phyloP scores from a whole-genome alignment of 2,113 vertebrate genomes.

The Rattus rattus region DNA sequence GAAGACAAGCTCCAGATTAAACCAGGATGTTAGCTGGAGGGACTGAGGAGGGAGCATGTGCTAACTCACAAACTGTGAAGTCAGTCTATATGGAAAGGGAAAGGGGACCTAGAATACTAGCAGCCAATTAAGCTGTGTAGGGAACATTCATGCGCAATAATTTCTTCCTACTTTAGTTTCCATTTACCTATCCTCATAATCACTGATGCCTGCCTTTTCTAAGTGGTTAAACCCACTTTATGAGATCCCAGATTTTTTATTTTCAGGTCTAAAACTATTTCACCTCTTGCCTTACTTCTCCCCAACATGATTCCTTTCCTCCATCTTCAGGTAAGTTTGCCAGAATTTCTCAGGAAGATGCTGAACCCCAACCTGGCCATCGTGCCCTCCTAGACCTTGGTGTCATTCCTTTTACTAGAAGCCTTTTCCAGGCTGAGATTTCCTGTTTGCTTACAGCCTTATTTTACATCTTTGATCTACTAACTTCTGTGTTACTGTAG shows the following conservation, averaged over 20 bases:
- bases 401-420: background rate
- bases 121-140: background rate
- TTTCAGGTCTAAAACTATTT: constrained; percentile 6
- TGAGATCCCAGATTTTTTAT: background rate
- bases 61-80: background rate
- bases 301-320: background rate
- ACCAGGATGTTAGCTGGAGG: background rate
- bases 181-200: constrained; percentile 22
- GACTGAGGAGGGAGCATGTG: background rate
- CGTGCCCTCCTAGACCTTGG: background rate
- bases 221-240: constrained; percentile 1
- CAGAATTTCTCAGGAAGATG: background rate
- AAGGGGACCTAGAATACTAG: background rate
- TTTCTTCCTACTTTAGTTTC: constrained; percentile 2
- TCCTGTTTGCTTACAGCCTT: background rate
- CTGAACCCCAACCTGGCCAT: background rate
- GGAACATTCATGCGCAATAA: background rate
- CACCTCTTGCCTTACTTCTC: background rate
- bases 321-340: background rate
- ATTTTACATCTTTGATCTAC: background rate
- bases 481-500: background rate
- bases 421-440: background rate
- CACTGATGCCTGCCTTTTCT: background rate
- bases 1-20: background rate
- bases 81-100: background rate